Percentiles rank a stretch among this genome's conserved stretches.
These are phyloP conservation scores for Donacobius atricapilla DNA, from an alignment of 2,113 vertebrate genomes.

Conservation along the genomic window DNA sequence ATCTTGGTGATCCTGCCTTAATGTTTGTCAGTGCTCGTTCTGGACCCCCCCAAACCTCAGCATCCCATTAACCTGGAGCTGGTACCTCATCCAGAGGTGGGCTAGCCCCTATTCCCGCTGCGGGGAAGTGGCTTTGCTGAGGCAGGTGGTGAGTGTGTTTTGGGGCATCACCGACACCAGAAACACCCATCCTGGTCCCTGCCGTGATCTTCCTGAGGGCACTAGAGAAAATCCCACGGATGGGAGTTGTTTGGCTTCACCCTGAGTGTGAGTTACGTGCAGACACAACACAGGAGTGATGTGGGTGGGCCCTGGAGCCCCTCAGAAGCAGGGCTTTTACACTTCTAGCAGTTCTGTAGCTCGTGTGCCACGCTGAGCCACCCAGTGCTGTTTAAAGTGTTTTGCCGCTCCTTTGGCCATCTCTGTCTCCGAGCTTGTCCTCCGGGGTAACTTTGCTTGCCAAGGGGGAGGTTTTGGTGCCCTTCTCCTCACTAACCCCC, in stretches of 20 bases:
- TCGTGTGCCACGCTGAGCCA: background rate
- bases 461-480: background rate
- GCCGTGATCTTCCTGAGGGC: background rate
- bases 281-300: background rate
- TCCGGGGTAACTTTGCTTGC: background rate
- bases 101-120: background rate
- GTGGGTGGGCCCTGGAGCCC: background rate
- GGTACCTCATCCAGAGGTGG: background rate
- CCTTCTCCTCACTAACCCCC: background rate
- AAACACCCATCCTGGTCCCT: background rate
- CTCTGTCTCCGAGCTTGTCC: background rate
- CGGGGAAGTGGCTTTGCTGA: background rate
- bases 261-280: background rate
- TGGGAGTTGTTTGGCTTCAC: background rate
- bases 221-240: background rate
- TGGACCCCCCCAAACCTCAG: background rate
- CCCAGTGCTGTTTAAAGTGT: background rate
- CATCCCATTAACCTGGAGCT: background rate
- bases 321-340: fast-evolving
- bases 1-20: background rate
- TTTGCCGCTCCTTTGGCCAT: background rate
- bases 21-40: background rate
- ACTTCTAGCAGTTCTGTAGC: background rate
- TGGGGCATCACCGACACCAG: background rate
- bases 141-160: background rate